Percentiles rank a stretch among this genome's conserved stretches.
These are phyloP conservation scores for Schizothorax lantsangensis DNA, from an alignment of 2,797 vertebrate species.

Conservation along the genomic window DNA sequence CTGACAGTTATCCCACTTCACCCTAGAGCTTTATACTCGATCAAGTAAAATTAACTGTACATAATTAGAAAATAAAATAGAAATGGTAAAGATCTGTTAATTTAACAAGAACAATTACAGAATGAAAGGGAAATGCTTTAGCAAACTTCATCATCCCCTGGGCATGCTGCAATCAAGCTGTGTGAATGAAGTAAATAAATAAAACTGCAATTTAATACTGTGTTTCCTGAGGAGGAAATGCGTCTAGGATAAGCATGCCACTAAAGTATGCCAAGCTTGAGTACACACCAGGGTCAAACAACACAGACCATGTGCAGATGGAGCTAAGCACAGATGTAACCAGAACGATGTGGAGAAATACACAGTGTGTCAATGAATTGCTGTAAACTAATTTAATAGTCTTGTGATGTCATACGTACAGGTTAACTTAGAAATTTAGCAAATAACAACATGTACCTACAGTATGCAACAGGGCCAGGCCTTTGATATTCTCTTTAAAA, in stretches of 20 bases:
- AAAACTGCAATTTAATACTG: conserved; percentile 59
- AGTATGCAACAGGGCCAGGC: not conserved
- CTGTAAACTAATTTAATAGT: not conserved
- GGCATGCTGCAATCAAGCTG: conserved; percentile 53
- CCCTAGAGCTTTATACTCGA: not conserved
- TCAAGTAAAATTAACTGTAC: not conserved
- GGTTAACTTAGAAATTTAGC: not conserved
- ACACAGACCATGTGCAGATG: conserved; percentile 36
- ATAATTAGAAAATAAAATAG: not conserved
- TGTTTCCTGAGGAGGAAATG: conserved; percentile 61
- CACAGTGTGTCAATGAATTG: not conserved
- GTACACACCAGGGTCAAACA: conserved; percentile 47
- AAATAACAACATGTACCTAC: too few species aligned
- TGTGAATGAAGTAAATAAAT: conserved; percentile 62
- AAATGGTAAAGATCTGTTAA: not conserved
- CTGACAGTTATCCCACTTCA: conserved; percentile 9
- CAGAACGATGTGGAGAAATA: conserved; percentile 1
- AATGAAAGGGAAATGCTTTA: conserved; percentile 48
- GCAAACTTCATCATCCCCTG: conserved; percentile 41
- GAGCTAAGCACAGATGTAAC: conserved; percentile 10
- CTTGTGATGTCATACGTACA: not conserved
- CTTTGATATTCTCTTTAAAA: not conserved
- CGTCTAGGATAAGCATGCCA: conserved; percentile 57
- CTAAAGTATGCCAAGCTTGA: conserved; percentile 53
- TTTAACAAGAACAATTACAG: conserved; percentile 35